Evolutionary conservation across 2,888 invertebrate genomes (phyloP).

Genomic region (Sisyra terminalis): DNA sequence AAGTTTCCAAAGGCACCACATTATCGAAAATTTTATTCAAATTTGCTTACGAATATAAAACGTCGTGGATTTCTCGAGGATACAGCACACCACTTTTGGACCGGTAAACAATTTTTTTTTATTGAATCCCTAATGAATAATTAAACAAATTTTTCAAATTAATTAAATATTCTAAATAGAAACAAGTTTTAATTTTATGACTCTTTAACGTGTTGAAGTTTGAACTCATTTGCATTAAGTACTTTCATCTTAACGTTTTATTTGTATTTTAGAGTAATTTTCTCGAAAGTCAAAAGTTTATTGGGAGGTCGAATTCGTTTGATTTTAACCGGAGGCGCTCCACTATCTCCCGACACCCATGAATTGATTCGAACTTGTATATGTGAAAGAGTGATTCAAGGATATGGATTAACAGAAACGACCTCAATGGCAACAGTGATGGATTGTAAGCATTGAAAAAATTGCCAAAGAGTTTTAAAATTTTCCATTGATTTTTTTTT

Average conservation of each 20-base stretch:
- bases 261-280: slow-evolving; percentile 33
- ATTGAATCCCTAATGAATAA: background rate
- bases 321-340: slow-evolving; percentile 89
- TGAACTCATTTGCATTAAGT: too few species aligned
- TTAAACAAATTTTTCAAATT: background rate
- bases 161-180: background rate
- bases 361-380: slow-evolving; percentile 83
- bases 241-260: slow-evolving; percentile 9
- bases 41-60: slow-evolving; percentile 90
- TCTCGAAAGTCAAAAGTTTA: slow-evolving; percentile 33
- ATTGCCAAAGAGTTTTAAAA: slow-evolving; percentile 4
- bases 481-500: slow-evolving; percentile 3
- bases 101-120: slow-evolving; percentile 25
- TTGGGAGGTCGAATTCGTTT: slow-evolving; percentile 81
- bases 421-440: slow-evolving; percentile 82
- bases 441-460: slow-evolving; percentile 39
- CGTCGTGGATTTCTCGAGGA: slow-evolving; percentile 65
- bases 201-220: too few species aligned
- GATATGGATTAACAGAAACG: slow-evolving; percentile 96
- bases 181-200: too few species aligned
- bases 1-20: slow-evolving; percentile 66
- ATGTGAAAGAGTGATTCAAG: slow-evolving; percentile 79
- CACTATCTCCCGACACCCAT: slow-evolving; percentile 89
- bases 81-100: slow-evolving; percentile 67
- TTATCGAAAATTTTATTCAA: slow-evolving; percentile 75